Conservation (phyloP, 2,797 vertebrate genomes). For the Pipistrellus nathusii region DNA sequence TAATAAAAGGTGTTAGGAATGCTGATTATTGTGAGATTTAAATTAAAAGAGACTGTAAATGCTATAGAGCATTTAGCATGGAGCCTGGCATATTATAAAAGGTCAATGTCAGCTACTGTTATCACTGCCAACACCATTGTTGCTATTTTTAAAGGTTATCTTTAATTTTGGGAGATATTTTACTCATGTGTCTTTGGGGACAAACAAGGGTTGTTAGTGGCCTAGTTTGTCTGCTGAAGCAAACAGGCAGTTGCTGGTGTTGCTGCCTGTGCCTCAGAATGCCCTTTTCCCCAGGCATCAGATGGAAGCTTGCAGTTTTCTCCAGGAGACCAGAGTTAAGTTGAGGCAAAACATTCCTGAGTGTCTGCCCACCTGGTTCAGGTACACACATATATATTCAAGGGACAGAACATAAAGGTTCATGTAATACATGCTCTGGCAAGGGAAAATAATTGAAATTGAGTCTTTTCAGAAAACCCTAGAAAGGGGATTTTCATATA, state of each 20-base stretch:
- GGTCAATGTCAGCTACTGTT: not conserved
- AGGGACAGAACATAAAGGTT: not conserved
- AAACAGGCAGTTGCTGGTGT: not conserved
- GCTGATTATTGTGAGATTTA: constrained; percentile 26
- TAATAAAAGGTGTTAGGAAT: constrained; percentile 7
- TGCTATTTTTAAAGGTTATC: constrained; percentile 44
- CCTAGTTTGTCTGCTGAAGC: constrained; percentile 7
- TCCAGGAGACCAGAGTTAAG: constrained; percentile 3
- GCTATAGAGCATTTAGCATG: not conserved
- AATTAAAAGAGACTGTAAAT: constrained; percentile 29
- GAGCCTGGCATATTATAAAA: not conserved
- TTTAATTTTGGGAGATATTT: constrained; percentile 21
- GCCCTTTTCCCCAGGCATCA: not conserved
- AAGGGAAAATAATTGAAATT: constrained; percentile 30
- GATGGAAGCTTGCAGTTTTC: constrained; percentile 12
- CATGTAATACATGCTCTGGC: not conserved
- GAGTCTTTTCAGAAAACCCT: constrained; percentile 21
- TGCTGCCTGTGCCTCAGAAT: not conserved
- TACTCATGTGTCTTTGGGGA: not conserved
- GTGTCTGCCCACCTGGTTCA: not conserved
- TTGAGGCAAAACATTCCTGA: constrained; percentile 44
- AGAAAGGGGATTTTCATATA: not conserved
- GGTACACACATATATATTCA: not conserved
- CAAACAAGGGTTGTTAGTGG: not conserved
- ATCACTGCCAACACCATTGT: not conserved